Percentiles rank a stretch among this genome's conserved stretches.
Evolutionary conservation across 1,140 invertebrate genomes (phyloP).

Genomic region (Anoplolepis gracilipes): DNA sequence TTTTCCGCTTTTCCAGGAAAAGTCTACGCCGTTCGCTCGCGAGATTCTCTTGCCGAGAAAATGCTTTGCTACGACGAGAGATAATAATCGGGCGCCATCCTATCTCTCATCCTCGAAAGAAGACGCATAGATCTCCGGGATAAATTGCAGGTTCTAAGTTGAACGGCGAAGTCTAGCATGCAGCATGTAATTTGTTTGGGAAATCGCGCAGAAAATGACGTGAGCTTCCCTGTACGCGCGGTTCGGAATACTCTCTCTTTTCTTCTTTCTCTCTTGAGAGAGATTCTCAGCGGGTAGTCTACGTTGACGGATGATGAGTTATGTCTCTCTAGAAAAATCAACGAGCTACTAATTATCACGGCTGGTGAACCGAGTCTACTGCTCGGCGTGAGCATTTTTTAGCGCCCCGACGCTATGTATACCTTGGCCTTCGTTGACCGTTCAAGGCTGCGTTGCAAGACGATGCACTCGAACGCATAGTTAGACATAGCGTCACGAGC

Average conservation of each 20-base stretch:
- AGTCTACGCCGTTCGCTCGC: background rate
- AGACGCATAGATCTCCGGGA: conserved; percentile 40
- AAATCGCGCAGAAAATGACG: conserved; percentile 60
- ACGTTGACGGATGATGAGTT: conserved; percentile 72
- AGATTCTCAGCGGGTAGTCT: conserved; percentile 60
- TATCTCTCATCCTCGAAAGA: conserved; percentile 30
- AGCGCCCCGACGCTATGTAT: conserved; percentile 17
- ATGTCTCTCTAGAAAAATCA: conserved; percentile 64
- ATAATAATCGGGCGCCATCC: conserved; percentile 8
- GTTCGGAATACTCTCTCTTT: background rate
- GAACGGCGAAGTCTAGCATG: conserved; percentile 25
- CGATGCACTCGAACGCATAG: conserved; percentile 55
- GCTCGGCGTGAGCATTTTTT: conserved; percentile 42
- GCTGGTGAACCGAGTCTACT: conserved; percentile 56
- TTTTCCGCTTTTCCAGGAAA: conserved; percentile 11
- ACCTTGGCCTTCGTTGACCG: conserved; percentile 65
- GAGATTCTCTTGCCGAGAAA: background rate
- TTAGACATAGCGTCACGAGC: conserved; percentile 44
- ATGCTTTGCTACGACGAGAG: background rate
- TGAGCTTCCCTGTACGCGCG: conserved; percentile 27
- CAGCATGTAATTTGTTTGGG: conserved; percentile 56
- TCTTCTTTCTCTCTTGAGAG: background rate
- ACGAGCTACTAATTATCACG: conserved; percentile 65
- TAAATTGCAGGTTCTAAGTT: conserved; percentile 46
- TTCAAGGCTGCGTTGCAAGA: conserved; percentile 56